phyloP scores from a whole-genome alignment of 2,797 vertebrate genomes.

The Sebastes trivittatus region DNA sequence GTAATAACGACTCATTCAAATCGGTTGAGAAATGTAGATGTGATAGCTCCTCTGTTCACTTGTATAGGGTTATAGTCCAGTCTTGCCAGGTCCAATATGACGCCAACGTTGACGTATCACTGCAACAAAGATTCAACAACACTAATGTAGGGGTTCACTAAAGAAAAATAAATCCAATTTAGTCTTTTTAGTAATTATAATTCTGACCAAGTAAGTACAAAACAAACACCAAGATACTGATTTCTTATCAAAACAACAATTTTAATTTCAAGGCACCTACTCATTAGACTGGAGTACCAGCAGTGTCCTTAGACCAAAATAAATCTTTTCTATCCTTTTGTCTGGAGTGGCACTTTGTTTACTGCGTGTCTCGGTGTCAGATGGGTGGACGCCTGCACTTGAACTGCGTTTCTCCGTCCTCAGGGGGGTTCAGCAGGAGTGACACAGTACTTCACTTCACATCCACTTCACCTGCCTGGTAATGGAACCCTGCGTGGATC shows the following conservation, averaged over 20 bases:
- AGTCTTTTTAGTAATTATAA: background rate
- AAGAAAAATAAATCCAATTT: background rate
- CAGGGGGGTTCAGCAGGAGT: slow-evolving; percentile 42
- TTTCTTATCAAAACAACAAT: background rate
- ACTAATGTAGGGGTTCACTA: background rate
- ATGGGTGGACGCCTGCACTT: slow-evolving; percentile 59
- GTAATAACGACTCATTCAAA: too few species aligned
- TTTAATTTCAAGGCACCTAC: background rate
- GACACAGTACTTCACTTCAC: slow-evolving; percentile 73
- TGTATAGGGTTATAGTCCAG: too few species aligned
- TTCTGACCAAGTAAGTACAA: background rate
- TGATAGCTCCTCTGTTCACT: too few species aligned
- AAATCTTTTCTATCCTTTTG: background rate
- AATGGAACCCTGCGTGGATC: slow-evolving; percentile 60
- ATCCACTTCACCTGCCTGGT: slow-evolving; percentile 69
- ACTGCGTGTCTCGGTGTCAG: slow-evolving; percentile 51
- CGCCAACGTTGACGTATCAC: too few species aligned
- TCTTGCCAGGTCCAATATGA: too few species aligned
- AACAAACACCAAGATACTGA: background rate
- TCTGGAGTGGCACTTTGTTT: slow-evolving; percentile 36
- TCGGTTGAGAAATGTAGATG: too few species aligned
- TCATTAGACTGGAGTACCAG: background rate
- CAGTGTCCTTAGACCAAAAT: background rate
- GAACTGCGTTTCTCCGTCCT: slow-evolving; percentile 64
- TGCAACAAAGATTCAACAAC: background rate